Evolutionary conservation across 2,113 vertebrate genomes (phyloP).

Genomic region (Rafetus swinhoei): DNA sequence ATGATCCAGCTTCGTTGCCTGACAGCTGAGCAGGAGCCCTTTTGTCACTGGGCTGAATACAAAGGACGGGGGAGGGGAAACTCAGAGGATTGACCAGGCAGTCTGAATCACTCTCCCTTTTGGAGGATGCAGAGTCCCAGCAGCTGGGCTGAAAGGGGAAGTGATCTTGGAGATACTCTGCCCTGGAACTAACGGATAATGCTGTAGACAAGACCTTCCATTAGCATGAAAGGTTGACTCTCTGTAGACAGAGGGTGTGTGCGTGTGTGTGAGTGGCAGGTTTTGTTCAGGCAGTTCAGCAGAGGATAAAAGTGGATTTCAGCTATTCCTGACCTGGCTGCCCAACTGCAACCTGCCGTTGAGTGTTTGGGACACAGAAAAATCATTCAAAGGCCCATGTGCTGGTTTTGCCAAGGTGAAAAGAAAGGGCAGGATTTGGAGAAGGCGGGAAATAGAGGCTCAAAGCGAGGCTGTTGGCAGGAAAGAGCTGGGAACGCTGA

Average conservation of each 20-base stretch:
- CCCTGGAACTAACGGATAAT: not conserved
- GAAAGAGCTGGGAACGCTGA: not conserved
- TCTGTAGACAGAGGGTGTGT: too few relatives aligned
- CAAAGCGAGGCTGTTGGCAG: not conserved
- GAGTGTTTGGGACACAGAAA: not conserved
- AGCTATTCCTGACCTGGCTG: not conserved
- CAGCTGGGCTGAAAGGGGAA: not conserved
- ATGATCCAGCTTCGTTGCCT: not conserved
- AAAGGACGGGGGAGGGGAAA: not conserved
- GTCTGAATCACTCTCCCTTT: not conserved
- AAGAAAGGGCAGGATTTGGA: not conserved
- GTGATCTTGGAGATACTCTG: not conserved
- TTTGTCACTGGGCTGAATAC: not conserved
- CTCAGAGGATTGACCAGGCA: not conserved
- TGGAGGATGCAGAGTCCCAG: not conserved
- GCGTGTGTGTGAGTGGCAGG: not conserved
- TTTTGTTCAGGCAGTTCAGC: not conserved
- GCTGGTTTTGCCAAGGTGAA: not conserved
- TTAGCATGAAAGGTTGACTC: not conserved
- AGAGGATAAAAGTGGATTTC: not conserved
- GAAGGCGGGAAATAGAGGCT: accelerated
- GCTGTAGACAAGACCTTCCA: not conserved
- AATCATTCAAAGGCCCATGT: not conserved
- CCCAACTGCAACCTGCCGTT: not conserved
- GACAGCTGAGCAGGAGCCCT: too few relatives aligned